phyloP scores from a whole-genome alignment of 2,113 vertebrate genomes.

The Eleginops maclovinus region DNA sequence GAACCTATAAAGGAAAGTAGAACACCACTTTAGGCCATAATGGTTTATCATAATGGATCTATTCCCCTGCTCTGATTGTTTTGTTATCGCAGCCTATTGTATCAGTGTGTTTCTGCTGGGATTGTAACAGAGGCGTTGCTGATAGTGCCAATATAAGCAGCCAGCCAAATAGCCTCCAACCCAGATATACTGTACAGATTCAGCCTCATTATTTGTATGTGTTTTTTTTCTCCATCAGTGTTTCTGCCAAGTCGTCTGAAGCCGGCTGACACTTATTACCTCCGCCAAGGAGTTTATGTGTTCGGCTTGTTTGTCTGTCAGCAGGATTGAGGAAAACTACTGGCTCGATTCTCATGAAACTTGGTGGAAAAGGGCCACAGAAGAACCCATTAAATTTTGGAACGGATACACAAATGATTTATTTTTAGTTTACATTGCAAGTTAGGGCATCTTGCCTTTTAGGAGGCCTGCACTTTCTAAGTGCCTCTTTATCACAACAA shows the following conservation, averaged over 20 bases:
- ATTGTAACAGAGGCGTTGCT: conserved; percentile 4
- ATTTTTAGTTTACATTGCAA: too few relatives aligned
- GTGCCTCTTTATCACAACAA: neutral
- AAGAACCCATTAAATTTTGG: too few relatives aligned
- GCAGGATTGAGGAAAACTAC: too few relatives aligned
- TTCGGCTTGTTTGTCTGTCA: too few relatives aligned
- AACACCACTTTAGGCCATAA: conserved; percentile 2
- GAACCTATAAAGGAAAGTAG: neutral
- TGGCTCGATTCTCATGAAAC: too few relatives aligned
- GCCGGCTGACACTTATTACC: conserved; percentile 1
- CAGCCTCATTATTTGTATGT: conserved; percentile 31
- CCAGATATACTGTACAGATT: conserved; percentile 20
- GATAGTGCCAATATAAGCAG: conserved; percentile 28
- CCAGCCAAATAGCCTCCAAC: conserved; percentile 49
- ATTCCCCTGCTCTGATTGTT: conserved; percentile 4
- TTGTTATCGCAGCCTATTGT: conserved; percentile 12
- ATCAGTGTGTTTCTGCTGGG: conserved; percentile 20
- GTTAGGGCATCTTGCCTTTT: too few relatives aligned
- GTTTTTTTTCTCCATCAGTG: conserved; percentile 29
- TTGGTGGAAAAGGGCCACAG: too few relatives aligned
- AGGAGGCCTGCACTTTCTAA: too few relatives aligned
- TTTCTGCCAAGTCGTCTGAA: conserved; percentile 13
- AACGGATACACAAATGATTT: too few relatives aligned
- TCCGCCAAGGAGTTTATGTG: too few relatives aligned
- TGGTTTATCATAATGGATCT: conserved; percentile 3